Percentiles rank a stretch among this genome's conserved stretches.
Evolutionary conservation across 2,113 vertebrate species (phyloP).

Genomic region (Ovis aries): DNA sequence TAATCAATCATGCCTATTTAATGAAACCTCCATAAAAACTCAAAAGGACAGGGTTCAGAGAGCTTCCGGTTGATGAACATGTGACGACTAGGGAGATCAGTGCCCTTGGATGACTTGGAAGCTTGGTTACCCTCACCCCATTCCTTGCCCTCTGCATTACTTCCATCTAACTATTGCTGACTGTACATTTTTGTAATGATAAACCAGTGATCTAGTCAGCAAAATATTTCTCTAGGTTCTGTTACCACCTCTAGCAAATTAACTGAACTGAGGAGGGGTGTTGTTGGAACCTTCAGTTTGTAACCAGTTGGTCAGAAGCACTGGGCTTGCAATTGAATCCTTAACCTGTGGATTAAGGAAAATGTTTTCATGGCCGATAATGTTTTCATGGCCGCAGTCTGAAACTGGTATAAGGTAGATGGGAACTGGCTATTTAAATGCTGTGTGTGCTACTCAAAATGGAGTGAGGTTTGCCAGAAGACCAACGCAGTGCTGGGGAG

Average conservation of each 20-base stretch:
- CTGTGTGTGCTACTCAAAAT: not conserved
- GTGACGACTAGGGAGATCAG: fast-evolving
- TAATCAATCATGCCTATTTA: not conserved
- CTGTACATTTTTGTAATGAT: not conserved
- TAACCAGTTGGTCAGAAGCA: not conserved
- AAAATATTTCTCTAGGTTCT: not conserved
- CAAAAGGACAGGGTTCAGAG: not conserved
- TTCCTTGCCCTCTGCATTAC: not conserved
- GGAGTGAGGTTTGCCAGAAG: not conserved
- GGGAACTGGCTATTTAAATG: not conserved
- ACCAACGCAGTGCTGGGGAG: fast-evolving
- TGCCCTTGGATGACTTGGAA: not conserved
- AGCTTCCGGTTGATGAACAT: not conserved
- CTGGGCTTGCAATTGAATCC: not conserved
- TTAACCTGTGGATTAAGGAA: not conserved
- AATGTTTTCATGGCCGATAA: not conserved
- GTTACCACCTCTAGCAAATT: not conserved
- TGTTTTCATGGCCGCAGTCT: not conserved
- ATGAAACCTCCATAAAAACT: not conserved
- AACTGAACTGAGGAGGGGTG: not conserved
- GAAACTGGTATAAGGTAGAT: not conserved
- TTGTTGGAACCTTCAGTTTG: not conserved
- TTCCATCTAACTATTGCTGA: not conserved
- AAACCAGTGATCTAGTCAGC: not conserved
- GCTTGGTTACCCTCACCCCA: not conserved